Evolutionary conservation across 2,113 vertebrate species (phyloP).

Genomic region (Bos javanicus): DNA sequence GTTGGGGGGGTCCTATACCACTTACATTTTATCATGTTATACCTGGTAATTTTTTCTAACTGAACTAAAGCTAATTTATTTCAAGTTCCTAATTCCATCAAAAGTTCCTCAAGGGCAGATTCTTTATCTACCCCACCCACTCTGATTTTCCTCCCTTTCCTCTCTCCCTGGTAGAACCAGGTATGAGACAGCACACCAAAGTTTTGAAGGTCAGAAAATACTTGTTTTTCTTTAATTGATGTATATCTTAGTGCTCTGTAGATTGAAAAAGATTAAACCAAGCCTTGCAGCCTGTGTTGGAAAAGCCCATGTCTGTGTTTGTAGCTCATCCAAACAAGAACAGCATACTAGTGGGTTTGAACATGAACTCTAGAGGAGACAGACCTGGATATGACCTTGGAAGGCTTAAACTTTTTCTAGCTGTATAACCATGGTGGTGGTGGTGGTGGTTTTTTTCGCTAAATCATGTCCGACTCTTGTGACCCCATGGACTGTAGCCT

Average conservation of each 20-base stretch:
- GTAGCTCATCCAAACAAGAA: background rate
- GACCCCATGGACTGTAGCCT: background rate
- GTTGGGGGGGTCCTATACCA: background rate
- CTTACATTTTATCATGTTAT: background rate
- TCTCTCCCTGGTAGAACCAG: background rate
- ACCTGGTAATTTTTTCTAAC: background rate
- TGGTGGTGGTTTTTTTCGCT: background rate
- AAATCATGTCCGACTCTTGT: background rate
- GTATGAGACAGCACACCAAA: background rate
- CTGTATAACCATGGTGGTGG: background rate
- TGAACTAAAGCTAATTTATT: constrained; percentile 34
- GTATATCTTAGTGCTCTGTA: background rate
- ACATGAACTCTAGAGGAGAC: background rate
- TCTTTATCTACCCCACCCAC: background rate
- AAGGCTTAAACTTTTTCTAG: background rate
- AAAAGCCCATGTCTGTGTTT: background rate
- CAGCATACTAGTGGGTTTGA: background rate
- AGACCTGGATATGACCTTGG: background rate
- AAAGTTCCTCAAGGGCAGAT: background rate
- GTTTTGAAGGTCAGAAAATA: background rate
- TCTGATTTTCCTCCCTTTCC: background rate
- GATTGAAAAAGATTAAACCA: background rate
- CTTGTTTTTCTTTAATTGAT: background rate
- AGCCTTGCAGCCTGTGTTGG: background rate
- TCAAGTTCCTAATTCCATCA: constrained; percentile 9